A percentile compares a stretch with the other conserved stretches of the same genome.
Evolutionary conservation across 2,888 invertebrate genomes (phyloP).

Genomic region (Ypsolopha scabrella): DNA sequence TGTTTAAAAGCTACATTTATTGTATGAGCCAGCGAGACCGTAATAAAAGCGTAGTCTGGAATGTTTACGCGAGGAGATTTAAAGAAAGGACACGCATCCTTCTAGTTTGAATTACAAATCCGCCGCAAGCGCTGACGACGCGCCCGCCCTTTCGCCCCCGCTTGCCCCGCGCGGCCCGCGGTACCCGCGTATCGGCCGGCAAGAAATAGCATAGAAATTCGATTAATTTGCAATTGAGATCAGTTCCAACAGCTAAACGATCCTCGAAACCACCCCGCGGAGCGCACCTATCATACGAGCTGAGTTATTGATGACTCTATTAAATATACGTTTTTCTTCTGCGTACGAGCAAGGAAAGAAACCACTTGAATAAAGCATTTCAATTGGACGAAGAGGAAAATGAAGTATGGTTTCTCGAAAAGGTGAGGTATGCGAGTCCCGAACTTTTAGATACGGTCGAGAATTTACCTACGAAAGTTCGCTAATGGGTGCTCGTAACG

Average conservation of each 20-base stretch:
- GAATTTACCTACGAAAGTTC: conserved; percentile 24
- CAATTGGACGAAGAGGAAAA: conserved; percentile 54
- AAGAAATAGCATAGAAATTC: conserved; percentile 47
- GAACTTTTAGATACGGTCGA: conserved; percentile 24
- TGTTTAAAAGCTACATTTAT: conserved; percentile 8
- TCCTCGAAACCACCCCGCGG: conserved; percentile 38
- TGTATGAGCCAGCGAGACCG: conserved; percentile 19
- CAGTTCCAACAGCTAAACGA: conserved; percentile 45
- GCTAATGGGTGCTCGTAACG: conserved; percentile 15
- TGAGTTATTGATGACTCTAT: conserved; percentile 67
- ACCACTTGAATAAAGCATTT: conserved; percentile 59
- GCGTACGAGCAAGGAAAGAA: conserved; percentile 30
- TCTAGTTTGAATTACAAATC: conserved; percentile 55
- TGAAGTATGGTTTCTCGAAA: conserved; percentile 46
- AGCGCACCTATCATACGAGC: conserved; percentile 18
- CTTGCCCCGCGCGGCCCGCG: background rate
- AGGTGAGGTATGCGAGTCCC: conserved; percentile 32
- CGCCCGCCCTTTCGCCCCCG: background rate
- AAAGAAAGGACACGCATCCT: conserved; percentile 30
- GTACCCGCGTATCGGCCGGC: conserved; percentile 23
- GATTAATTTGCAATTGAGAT: conserved; percentile 67
- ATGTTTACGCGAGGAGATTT: conserved; percentile 23
- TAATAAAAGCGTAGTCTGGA: conserved; percentile 23
- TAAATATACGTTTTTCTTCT: conserved; percentile 60
- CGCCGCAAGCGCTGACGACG: conserved; percentile 6